Conservation (phyloP, 1,140 invertebrate genomes). For the Wasmannia auropunctata region DNA sequence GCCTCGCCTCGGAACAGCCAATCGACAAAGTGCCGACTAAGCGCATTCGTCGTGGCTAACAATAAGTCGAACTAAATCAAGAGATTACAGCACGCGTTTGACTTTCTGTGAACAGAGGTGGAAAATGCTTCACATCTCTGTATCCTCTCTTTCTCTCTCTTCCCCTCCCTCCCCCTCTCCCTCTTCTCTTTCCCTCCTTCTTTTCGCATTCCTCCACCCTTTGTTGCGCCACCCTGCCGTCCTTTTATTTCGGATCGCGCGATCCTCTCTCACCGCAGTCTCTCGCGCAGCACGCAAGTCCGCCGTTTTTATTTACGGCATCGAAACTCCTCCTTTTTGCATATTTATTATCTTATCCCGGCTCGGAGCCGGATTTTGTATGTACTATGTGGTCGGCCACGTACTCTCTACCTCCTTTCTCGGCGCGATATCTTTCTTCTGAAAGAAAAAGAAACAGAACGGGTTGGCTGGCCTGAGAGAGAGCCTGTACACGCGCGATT, state of each 20-base stretch:
- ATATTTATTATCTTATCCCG: slow-evolving; percentile 72
- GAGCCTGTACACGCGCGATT: slow-evolving; percentile 9
- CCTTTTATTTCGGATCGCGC: slow-evolving; percentile 63
- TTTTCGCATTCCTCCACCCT: slow-evolving; percentile 34
- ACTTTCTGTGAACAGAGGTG: not conserved
- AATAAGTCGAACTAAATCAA: slow-evolving; percentile 78
- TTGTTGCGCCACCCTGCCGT: slow-evolving; percentile 16
- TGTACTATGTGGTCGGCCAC: slow-evolving; percentile 42
- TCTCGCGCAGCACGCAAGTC: slow-evolving; percentile 62
- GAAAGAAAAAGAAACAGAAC: slow-evolving; percentile 1
- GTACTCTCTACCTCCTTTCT: slow-evolving; percentile 13
- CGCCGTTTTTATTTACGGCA: slow-evolving; percentile 72
- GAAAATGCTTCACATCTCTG: not conserved
- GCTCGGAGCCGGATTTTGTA: slow-evolving; percentile 55
- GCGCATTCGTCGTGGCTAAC: slow-evolving; percentile 18
- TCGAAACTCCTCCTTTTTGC: slow-evolving; percentile 71
- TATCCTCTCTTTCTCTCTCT: slow-evolving; percentile 24
- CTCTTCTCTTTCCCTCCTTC: not conserved
- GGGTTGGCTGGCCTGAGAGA: not conserved
- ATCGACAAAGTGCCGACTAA: slow-evolving; percentile 45
- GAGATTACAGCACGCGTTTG: slow-evolving; percentile 72
- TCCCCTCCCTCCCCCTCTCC: not conserved
- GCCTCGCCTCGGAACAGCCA: not conserved
- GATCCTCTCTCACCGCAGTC: slow-evolving; percentile 47
- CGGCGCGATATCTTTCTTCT: slow-evolving; percentile 50